Conservation (phyloP, 2,797 vertebrate species). For the Malacoraja senta region DNA sequence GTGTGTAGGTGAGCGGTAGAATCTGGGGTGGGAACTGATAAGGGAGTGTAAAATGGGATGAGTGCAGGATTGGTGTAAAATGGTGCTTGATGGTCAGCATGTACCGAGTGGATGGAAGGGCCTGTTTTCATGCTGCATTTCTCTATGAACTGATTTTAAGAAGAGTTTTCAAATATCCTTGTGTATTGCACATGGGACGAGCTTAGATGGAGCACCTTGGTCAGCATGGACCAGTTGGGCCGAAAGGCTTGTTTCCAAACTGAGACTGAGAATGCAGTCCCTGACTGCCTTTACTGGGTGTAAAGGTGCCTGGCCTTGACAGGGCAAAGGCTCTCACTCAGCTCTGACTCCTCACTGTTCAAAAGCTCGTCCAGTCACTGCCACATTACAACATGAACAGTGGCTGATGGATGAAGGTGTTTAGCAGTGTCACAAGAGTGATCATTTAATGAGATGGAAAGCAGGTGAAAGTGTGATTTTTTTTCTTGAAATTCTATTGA, state of each 20-base stretch:
- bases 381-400: background rate
- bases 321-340: background rate
- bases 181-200: background rate
- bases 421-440: background rate
- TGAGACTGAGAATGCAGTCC: background rate
- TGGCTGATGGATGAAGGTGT: background rate
- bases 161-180: background rate
- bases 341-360: background rate
- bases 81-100: no score
- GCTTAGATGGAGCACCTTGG: no score
- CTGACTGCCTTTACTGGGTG: no score
- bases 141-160: background rate
- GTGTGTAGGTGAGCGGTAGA: no score
- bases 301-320: background rate
- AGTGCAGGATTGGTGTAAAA: no score
- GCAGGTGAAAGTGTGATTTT: background rate
- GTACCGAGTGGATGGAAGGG: no score
- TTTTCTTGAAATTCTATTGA: background rate
- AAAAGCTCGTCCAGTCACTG: background rate
- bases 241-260: no score
- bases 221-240: no score
- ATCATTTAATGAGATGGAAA: background rate
- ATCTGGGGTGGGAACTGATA: no score
- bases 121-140: no score
- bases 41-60: no score